These are phyloP conservation scores for Fistularia commersonii DNA, from an alignment of 2,797 vertebrate species.

Conservation along the genomic window DNA sequence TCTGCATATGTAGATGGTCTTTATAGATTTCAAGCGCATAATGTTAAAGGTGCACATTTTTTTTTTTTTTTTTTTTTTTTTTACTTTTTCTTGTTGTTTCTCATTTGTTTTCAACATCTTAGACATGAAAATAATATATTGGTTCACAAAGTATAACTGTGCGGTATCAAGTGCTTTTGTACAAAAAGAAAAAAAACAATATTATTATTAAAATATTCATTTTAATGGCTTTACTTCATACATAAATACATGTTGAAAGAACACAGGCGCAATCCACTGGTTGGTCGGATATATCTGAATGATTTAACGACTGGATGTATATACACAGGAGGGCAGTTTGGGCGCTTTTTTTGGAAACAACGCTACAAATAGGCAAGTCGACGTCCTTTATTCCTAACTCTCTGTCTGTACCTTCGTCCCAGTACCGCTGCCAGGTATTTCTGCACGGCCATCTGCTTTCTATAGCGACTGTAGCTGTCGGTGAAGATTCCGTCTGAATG, in stretches of 20 bases:
- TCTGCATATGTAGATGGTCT: conserved; percentile 85
- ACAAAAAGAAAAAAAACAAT: conserved; percentile 99
- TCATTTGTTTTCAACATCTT: conserved; percentile 78
- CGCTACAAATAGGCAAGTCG: conserved; percentile 98
- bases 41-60: neutral
- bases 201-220: conserved; percentile 99
- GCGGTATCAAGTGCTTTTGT: conserved; percentile 97
- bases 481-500: conserved; percentile 99
- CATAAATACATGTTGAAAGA: conserved; percentile 99
- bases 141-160: conserved; percentile 94
- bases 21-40: conserved; percentile 70
- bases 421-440: conserved; percentile 98
- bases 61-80: conserved; percentile 69
- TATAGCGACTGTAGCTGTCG: conserved; percentile 99
- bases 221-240: conserved; percentile 99
- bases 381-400: conserved; percentile 99
- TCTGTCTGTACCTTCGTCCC: conserved; percentile 99
- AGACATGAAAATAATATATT: conserved; percentile 89
- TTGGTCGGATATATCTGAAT: conserved; percentile 93
- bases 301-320: conserved; percentile 78
- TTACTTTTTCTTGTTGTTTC: conserved; percentile 63
- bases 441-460: conserved; percentile 99
- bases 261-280: conserved; percentile 94
- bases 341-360: conserved; percentile 52
- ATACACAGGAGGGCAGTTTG: conserved; percentile 79